These are phyloP conservation scores for Heliconius melpomene DNA, from an alignment of 1,140 invertebrate genomes.

Conservation along the genomic window DNA sequence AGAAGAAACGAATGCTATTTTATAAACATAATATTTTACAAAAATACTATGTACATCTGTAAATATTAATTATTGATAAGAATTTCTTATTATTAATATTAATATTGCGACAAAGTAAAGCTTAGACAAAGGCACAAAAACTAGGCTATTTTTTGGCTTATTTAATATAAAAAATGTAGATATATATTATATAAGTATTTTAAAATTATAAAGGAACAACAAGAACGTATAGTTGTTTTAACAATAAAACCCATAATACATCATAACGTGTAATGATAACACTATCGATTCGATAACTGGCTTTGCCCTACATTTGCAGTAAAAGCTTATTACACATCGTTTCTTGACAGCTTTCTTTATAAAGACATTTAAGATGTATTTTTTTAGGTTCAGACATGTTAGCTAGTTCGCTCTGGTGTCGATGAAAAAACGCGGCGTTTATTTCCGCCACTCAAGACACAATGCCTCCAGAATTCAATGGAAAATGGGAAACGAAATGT, in stretches of 20 bases:
- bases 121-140: too few species aligned
- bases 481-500: too few species aligned
- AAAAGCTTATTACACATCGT: constrained; percentile 3
- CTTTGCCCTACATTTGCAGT: constrained; percentile 39
- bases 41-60: too few species aligned
- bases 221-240: background rate
- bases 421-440: too few species aligned
- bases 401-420: background rate
- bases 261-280: constrained; percentile 37
- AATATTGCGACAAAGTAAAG: too few species aligned
- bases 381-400: background rate
- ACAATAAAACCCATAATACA: constrained; percentile 26
- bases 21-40: too few species aligned
- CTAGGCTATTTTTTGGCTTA: background rate
- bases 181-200: background rate
- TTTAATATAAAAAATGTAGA: background rate
- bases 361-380: background rate
- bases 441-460: too few species aligned
- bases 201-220: background rate
- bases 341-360: background rate
- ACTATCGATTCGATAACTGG: constrained; percentile 40
- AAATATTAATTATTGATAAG: too few species aligned
- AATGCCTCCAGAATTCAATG: too few species aligned
- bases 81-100: too few species aligned
- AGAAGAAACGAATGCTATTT: too few species aligned